phyloP scores from a whole-genome alignment of 64 coral and sea anemone species.

The Orbicella faveolata region DNA sequence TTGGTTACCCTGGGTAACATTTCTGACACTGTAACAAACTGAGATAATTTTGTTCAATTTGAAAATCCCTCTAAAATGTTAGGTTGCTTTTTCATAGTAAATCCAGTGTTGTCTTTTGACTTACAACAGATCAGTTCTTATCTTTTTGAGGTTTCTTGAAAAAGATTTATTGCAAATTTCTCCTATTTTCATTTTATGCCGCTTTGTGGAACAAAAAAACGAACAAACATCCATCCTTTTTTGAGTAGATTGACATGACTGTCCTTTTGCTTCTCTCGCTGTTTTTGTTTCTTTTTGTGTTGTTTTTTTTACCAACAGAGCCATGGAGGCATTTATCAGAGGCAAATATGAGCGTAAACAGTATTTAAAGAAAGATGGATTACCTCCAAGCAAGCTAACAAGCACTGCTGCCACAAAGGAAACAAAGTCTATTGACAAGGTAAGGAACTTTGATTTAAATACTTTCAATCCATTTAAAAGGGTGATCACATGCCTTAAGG shows the following conservation, averaged over 20 bases:
- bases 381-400: conserved; percentile 45
- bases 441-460: neutral
- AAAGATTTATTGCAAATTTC: too few relatives aligned
- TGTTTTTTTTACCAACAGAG: conserved; percentile 38
- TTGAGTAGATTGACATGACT: conserved; percentile 32
- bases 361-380: conserved; percentile 84
- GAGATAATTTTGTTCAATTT: neutral
- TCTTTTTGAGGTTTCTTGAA: too few relatives aligned
- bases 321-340: conserved; percentile 80
- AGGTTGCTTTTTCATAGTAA: too few relatives aligned
- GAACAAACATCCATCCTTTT: neutral
- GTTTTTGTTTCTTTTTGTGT: conserved; percentile 12
- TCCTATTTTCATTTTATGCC: too few relatives aligned
- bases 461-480: neutral
- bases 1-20: neutral
- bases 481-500: too few relatives aligned
- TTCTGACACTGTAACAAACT: neutral
- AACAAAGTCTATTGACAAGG: conserved; percentile 19
- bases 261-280: too few relatives aligned
- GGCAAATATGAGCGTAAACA: conserved; percentile 89
- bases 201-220: too few relatives aligned
- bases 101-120: too few relatives aligned
- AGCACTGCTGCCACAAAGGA: conserved; percentile 37
- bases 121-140: too few relatives aligned
- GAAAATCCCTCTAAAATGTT: neutral